phyloP scores from a whole-genome alignment of 2,797 vertebrate genomes.

The Fistularia commersonii region DNA sequence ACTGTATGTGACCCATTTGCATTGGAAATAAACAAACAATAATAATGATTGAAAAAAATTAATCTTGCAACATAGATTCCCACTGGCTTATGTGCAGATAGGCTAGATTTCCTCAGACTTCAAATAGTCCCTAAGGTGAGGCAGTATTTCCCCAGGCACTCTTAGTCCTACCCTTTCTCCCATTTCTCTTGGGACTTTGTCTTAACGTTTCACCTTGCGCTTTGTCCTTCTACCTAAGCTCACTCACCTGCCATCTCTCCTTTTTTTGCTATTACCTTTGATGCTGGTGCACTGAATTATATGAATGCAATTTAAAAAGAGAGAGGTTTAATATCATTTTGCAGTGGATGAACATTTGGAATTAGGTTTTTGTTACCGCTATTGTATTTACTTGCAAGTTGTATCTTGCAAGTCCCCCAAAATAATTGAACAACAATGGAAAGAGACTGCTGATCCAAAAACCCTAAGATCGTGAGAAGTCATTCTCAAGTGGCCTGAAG shows the following conservation, averaged over 20 bases:
- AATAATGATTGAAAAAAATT: conserved; percentile 37
- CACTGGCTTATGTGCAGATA: conserved; percentile 52
- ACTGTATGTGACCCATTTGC: background rate
- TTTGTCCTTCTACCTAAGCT: background rate
- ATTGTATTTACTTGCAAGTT: too few relatives aligned
- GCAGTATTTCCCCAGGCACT: conserved; percentile 31
- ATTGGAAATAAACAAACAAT: background rate
- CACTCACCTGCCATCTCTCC: conserved; percentile 1
- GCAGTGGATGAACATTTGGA: conserved; percentile 10
- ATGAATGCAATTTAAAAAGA: conserved; percentile 34
- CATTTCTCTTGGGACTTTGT: conserved; percentile 21
- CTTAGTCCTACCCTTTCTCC: conserved; percentile 11
- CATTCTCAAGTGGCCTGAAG: too few relatives aligned
- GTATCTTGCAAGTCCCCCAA: too few relatives aligned
- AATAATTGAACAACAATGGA: too few relatives aligned
- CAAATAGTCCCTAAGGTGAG: conserved; percentile 53
- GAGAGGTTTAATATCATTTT: conserved; percentile 14
- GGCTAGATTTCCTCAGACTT: too few relatives aligned
- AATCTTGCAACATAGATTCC: conserved; percentile 38
- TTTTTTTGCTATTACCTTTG: conserved; percentile 14
- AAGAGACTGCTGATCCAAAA: too few relatives aligned
- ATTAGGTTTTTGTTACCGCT: too few relatives aligned
- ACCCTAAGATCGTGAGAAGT: too few relatives aligned
- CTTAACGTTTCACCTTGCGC: conserved; percentile 7
- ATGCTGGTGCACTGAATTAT: conserved; percentile 21